Evolutionary conservation across 1,140 invertebrate species (phyloP).

Genomic region (Trissolcus basalis): DNA sequence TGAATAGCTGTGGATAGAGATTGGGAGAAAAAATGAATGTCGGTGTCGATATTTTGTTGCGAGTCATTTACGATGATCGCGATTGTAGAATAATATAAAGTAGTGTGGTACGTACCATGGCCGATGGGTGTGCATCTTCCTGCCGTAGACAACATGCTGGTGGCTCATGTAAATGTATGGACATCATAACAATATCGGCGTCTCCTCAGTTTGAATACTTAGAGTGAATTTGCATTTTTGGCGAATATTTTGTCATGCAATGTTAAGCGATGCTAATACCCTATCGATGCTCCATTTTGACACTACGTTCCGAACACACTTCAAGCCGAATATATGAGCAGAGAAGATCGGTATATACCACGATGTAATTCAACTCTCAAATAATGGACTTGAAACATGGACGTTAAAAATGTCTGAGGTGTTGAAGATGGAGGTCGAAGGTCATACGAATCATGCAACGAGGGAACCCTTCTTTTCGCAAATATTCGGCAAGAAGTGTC

Average conservation of each 20-base stretch:
- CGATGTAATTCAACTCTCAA: too few relatives aligned
- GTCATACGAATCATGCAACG: conserved; percentile 9
- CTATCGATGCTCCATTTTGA: conserved; percentile 54
- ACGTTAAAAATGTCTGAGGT: too few relatives aligned
- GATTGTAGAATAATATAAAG: conserved; percentile 38
- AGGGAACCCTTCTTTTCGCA: conserved; percentile 1
- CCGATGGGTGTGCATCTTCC: conserved; percentile 47
- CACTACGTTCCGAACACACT: conserved; percentile 27
- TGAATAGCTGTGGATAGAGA: too few relatives aligned
- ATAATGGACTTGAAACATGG: too few relatives aligned
- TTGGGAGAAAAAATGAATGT: too few relatives aligned
- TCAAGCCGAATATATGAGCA: too few relatives aligned
- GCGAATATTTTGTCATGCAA: conserved; percentile 60
- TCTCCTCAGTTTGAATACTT: conserved; percentile 58
- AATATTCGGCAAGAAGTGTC: conserved; percentile 43
- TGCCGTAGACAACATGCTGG: conserved; percentile 48
- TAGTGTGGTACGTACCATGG: conserved; percentile 22
- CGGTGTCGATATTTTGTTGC: conserved; percentile 44
- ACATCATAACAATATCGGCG: conserved; percentile 60
- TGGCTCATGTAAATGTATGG: conserved; percentile 62
- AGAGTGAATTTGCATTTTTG: conserved; percentile 58
- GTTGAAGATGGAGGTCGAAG: too few relatives aligned
- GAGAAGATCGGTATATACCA: too few relatives aligned
- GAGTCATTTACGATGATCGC: conserved; percentile 45
- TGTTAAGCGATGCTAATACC: conserved; percentile 58